A percentile compares a stretch with the other conserved stretches of the same genome.
phyloP scores from a whole-genome alignment of 2,888 invertebrate genomes.

The Eupithecia tripunctaria region DNA sequence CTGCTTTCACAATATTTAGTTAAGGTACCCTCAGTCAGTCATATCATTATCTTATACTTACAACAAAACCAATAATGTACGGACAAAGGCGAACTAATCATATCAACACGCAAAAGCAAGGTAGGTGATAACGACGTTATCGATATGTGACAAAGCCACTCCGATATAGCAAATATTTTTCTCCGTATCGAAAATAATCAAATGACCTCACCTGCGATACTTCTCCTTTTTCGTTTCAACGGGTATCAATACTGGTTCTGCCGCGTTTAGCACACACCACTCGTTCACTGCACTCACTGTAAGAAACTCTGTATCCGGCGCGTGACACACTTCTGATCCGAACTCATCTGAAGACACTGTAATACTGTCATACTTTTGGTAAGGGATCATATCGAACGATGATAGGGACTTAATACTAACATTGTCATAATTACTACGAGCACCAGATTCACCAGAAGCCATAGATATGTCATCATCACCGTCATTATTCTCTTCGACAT shows the following conservation, averaged over 20 bases:
- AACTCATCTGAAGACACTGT: slow-evolving; percentile 82
- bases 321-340: slow-evolving; percentile 80
- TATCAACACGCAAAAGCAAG: slow-evolving; percentile 61
- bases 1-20: neutral
- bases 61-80: slow-evolving; percentile 24
- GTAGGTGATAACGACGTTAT: slow-evolving; percentile 67
- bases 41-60: neutral
- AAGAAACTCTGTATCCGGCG: slow-evolving; percentile 76
- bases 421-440: slow-evolving; percentile 78
- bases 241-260: slow-evolving; percentile 73
- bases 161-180: slow-evolving; percentile 74
- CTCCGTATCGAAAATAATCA: slow-evolving; percentile 56
- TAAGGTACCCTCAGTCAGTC: neutral
- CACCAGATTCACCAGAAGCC: slow-evolving; percentile 69
- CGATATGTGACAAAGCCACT: slow-evolving; percentile 65
- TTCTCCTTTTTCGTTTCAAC: slow-evolving; percentile 82
- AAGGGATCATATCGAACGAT: slow-evolving; percentile 80
- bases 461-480: slow-evolving; percentile 68
- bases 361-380: slow-evolving; percentile 81
- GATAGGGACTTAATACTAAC: slow-evolving; percentile 82
- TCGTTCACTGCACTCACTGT: slow-evolving; percentile 83
- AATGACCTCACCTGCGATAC: slow-evolving; percentile 80
- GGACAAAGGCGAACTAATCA: slow-evolving; percentile 63
- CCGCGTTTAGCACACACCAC: slow-evolving; percentile 78
- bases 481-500: slow-evolving; percentile 64